Evolutionary conservation across 2,797 vertebrate genomes (phyloP).

Genomic region (Typhlichthys eigenmanni): DNA sequence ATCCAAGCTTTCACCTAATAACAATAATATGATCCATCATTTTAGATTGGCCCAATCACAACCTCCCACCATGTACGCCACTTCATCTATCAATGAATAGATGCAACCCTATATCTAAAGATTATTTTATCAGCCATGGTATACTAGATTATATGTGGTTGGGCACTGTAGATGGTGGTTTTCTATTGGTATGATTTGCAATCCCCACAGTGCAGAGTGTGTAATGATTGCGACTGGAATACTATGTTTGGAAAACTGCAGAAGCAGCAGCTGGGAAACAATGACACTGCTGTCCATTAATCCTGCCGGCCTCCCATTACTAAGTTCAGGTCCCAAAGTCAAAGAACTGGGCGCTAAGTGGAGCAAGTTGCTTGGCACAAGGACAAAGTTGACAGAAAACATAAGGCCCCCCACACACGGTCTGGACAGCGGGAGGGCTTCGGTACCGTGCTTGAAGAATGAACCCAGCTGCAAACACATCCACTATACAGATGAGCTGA

Average conservation of each 20-base stretch:
- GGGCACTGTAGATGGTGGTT: constrained; percentile 25
- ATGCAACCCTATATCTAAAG: constrained; percentile 40
- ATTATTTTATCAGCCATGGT: constrained; percentile 41
- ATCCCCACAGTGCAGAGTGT: constrained; percentile 17
- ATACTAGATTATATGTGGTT: constrained; percentile 51
- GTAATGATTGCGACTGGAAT: constrained; percentile 12
- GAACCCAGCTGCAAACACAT: constrained; percentile 71
- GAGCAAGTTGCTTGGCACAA: constrained; percentile 79
- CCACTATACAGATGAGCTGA: constrained; percentile 85
- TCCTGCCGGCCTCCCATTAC: constrained; percentile 65
- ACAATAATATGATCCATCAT: constrained; percentile 83
- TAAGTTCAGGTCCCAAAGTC: constrained; percentile 79
- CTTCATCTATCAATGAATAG: constrained; percentile 55
- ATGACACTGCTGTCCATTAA: constrained; percentile 61
- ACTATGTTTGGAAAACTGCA: constrained; percentile 37
- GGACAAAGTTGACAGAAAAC: constrained; percentile 83
- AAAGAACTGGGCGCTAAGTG: constrained; percentile 77
- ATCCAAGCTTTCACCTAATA: constrained; percentile 78
- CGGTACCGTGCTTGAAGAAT: constrained; percentile 80
- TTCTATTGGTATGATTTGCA: constrained; percentile 31
- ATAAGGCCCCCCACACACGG: constrained; percentile 64
- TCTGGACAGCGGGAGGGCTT: constrained; percentile 69
- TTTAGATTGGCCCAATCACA: constrained; percentile 71
- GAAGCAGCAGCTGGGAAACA: constrained; percentile 36
- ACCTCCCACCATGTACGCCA: constrained; percentile 46